phyloP scores from a whole-genome alignment of 2,888 invertebrate genomes.

The Caenorhabditis angaria region DNA sequence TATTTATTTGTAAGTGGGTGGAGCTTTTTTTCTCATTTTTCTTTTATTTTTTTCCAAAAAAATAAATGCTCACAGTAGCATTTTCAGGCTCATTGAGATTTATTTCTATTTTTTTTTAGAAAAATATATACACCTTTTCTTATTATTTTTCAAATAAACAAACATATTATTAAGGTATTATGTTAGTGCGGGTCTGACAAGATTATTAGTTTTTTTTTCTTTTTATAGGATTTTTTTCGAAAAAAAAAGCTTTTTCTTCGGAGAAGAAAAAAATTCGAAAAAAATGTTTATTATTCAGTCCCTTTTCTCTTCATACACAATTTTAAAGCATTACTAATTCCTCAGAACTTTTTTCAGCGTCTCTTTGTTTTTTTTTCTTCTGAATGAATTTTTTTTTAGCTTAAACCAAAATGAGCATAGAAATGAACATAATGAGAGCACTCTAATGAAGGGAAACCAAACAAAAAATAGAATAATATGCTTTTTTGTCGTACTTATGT shows the following conservation, averaged over 20 bases:
- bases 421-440: neutral
- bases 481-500: neutral
- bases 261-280: neutral
- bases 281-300: neutral
- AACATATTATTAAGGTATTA: neutral
- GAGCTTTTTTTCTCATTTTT: no score
- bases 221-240: neutral
- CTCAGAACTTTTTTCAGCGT: neutral
- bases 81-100: no score
- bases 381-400: neutral
- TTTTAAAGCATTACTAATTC: neutral
- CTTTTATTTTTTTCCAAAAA: no score
- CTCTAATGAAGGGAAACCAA: conserved; percentile 6
- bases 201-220: neutral
- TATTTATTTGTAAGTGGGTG: no score
- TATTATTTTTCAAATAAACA: neutral
- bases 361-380: no score
- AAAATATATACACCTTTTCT: neutral
- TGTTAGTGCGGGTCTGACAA: neutral
- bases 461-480: conserved; percentile 12
- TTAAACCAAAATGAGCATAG: neutral
- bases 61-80: no score
- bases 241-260: neutral
- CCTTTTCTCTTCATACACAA: neutral
- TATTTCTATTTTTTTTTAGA: no score